Percentiles rank a stretch among this genome's conserved stretches.
Conservation (phyloP, 2,797 vertebrate species). For the Pseudomugil tenellus region DNA sequence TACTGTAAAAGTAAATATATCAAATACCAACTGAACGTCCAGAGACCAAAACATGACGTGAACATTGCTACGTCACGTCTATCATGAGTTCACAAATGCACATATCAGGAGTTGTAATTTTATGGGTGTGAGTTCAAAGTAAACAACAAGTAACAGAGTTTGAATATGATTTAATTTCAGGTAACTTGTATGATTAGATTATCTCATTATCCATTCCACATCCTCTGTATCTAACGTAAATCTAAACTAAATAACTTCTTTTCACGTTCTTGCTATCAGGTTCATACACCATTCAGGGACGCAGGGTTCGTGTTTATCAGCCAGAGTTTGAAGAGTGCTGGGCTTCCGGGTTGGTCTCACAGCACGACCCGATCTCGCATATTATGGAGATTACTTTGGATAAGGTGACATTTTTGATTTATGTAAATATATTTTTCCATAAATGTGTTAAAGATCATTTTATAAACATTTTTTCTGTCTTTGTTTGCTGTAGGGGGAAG, state of each 20-base stretch:
- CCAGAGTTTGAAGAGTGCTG: slow-evolving; percentile 94
- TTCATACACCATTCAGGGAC: slow-evolving; percentile 93
- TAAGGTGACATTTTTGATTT: slow-evolving; percentile 80
- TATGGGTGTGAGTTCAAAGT: neutral
- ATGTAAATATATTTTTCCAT: neutral
- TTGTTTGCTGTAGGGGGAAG: slow-evolving; percentile 82
- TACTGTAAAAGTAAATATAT: too few relatives aligned
- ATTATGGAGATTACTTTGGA: slow-evolving; percentile 95
- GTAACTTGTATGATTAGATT: neutral
- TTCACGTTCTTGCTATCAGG: slow-evolving; percentile 74
- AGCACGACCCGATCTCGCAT: slow-evolving; percentile 92
- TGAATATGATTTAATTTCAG: neutral
- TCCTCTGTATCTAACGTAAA: neutral
- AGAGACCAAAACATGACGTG: neutral
- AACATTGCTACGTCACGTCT: too few relatives aligned
- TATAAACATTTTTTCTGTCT: neutral
- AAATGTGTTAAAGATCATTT: slow-evolving; percentile 6
- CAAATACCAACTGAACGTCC: too few relatives aligned
- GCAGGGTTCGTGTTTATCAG: slow-evolving; percentile 94
- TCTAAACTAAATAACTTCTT: slow-evolving; percentile 3
- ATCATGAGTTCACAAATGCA: neutral
- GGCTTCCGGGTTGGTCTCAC: slow-evolving; percentile 90
- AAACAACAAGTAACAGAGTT: neutral
- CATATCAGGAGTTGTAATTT: neutral
- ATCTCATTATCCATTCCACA: neutral